Evolutionary conservation across 2,113 vertebrate species (phyloP), one percentile per base, ranked within the genome.

Genomic region (Anhinga anhinga): DNA sequence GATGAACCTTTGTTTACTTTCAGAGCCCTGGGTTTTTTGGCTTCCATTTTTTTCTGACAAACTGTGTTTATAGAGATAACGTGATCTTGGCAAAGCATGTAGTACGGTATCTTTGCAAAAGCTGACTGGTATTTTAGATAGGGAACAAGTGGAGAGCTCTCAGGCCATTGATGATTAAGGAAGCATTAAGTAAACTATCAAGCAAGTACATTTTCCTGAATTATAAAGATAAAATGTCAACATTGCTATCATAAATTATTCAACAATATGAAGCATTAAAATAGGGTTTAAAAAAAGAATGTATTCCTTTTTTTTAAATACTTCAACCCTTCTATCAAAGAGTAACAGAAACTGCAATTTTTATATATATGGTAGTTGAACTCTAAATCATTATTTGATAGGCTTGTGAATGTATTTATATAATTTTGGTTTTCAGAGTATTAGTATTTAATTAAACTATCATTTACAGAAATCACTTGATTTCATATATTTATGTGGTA

Each of bases 31-130:
- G 20, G 45, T 21, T 94, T 95, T 96, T 95, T 95, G 45, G 67
- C 49, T 74, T 90, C 53, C 32, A n/a, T 92, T 97, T 97, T 97
- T 91, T 87, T 86, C 72, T 83, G 67, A 55, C 92, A 90, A 47
- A 95, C 95, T 97, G 95, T 94, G 18, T 97, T 95, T 94, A 59
- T 59, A 91, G 87, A 97, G 97, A 98, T 98, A 98, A 97, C n/a
- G 0, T 32, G 97, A 97, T 97, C 97, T 96, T 96, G 86, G 94
- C 94, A 90, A 76, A 77, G 77, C 97, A 97, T 76, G 80, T 81
- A 84, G 52, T 82, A 79, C 81, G 89, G 9, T 97, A 95, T 98
- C 97, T 97, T 82, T 40, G 77, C 58, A 76, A 84, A 95, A 85
- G 59, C 66, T 92, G 84, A 23, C 95, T 97, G 97, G 67, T 77